These are phyloP conservation scores for Ammodytes dubius DNA, from an alignment of 2,113 vertebrate species.

Conservation along the genomic window DNA sequence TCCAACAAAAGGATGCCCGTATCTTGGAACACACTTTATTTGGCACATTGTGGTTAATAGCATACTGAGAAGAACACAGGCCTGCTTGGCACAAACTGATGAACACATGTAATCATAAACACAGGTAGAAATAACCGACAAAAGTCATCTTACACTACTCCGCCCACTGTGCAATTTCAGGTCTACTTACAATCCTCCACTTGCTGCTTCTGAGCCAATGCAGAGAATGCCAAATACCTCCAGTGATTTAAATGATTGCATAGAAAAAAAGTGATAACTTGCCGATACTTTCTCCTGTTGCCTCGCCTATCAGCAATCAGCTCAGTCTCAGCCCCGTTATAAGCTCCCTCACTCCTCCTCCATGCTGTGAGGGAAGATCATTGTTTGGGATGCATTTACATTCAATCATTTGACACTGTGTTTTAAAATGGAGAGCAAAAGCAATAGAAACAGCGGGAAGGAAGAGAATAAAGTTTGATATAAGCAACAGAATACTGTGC, in stretches of 20 bases:
- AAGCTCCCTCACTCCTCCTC: conserved; percentile 27
- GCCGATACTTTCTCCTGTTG: conserved; percentile 4
- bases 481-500: neutral
- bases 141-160: conserved; percentile 31
- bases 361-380: conserved; percentile 38
- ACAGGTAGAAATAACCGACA: conserved; percentile 26
- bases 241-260: conserved; percentile 44
- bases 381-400: conserved; percentile 44
- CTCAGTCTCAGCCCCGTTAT: conserved; percentile 13
- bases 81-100: conserved; percentile 21
- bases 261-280: conserved; percentile 13
- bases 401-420: conserved; percentile 37
- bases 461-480: neutral
- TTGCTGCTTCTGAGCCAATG: conserved; percentile 35
- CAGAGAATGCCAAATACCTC: conserved; percentile 8
- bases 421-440: conserved; percentile 12
- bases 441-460: too few species aligned
- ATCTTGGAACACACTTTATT: neutral
- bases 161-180: conserved; percentile 19
- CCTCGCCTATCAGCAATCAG: conserved; percentile 21
- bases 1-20: too few species aligned
- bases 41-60: conserved; percentile 16
- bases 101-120: conserved; percentile 28
- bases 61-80: conserved; percentile 33
- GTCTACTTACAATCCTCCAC: conserved; percentile 35